Percentiles rank a stretch among this genome's conserved stretches.
phyloP scores from a whole-genome alignment of 2,888 invertebrate genomes.

The Adelphocoris suturalis region DNA sequence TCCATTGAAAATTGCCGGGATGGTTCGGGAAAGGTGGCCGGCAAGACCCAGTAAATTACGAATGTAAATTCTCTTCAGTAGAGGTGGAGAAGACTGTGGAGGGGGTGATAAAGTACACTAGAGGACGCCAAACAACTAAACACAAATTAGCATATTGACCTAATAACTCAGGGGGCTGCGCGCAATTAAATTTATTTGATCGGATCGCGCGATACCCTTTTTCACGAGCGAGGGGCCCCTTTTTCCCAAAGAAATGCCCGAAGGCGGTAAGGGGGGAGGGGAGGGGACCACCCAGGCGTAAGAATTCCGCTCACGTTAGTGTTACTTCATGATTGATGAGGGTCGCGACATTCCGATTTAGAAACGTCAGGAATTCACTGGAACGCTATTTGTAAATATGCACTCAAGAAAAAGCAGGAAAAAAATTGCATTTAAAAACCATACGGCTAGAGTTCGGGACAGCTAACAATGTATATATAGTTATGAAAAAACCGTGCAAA shows the following conservation, averaged over 20 bases:
- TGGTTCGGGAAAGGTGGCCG: conserved; percentile 6
- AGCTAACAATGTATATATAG: neutral
- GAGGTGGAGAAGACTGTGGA: neutral
- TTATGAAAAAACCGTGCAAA: neutral
- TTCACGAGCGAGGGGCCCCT: neutral
- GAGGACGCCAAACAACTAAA: conserved; percentile 58
- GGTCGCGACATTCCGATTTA: neutral
- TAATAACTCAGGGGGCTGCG: conserved; percentile 53
- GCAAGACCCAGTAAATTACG: conserved; percentile 52
- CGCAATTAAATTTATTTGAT: conserved; percentile 63
- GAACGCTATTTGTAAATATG: neutral
- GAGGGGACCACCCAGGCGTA: neutral
- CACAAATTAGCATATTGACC: conserved; percentile 58
- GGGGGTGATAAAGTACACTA: conserved; percentile 56
- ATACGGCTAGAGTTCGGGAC: neutral
- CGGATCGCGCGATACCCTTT: conserved; percentile 17
- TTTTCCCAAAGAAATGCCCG: no score
- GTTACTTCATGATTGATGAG: neutral
- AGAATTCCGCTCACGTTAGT: conserved; percentile 1
- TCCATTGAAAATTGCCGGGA: conserved; percentile 56
- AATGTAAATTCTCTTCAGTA: conserved; percentile 41
- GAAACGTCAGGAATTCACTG: neutral
- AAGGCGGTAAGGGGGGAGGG: neutral
- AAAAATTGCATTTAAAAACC: no score
- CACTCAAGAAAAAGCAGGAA: no score